Conservation (phyloP, 2,888 invertebrate genomes). For the Dicranocentrus wangi region DNA sequence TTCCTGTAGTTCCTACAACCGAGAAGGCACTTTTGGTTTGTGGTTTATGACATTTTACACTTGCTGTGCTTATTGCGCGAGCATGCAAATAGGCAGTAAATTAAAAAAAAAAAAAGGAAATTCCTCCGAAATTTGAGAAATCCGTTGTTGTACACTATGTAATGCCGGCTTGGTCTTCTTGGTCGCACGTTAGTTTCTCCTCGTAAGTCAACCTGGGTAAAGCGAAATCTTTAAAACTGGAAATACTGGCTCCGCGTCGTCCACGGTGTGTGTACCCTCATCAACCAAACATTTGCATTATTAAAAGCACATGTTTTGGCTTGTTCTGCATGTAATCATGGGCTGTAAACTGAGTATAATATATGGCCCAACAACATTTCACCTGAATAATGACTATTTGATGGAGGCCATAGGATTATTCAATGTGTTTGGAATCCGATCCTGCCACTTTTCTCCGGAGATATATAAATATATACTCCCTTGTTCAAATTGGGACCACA, state of each 20-base stretch:
- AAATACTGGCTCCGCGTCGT: slow-evolving; percentile 30
- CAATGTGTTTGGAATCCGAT: too few species aligned
- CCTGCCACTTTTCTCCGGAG: too few species aligned
- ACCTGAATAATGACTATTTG: too few species aligned
- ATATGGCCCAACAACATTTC: too few species aligned
- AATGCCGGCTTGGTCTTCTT: background rate
- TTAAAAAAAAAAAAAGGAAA: background rate
- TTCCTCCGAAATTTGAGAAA: slow-evolving; percentile 4
- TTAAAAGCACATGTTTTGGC: slow-evolving; percentile 9
- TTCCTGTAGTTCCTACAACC: background rate
- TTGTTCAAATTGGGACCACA: too few species aligned
- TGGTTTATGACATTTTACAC: slow-evolving; percentile 26
- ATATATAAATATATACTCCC: too few species aligned
- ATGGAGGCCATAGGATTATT: too few species aligned
- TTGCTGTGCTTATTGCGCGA: slow-evolving; percentile 27
- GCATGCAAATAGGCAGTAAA: slow-evolving; percentile 35
- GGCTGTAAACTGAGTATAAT: background rate
- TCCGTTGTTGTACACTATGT: background rate
- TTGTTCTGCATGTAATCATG: background rate
- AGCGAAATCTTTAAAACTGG: slow-evolving; percentile 27
- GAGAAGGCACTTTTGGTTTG: background rate
- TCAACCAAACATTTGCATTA: background rate
- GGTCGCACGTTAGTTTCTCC: slow-evolving; percentile 19
- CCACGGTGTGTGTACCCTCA: background rate
- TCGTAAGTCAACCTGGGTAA: background rate